These are phyloP conservation scores for Mesocentrotus franciscanus DNA, from an alignment of 53 echinoderm and acorn worm genomes.

Conservation along the genomic window DNA sequence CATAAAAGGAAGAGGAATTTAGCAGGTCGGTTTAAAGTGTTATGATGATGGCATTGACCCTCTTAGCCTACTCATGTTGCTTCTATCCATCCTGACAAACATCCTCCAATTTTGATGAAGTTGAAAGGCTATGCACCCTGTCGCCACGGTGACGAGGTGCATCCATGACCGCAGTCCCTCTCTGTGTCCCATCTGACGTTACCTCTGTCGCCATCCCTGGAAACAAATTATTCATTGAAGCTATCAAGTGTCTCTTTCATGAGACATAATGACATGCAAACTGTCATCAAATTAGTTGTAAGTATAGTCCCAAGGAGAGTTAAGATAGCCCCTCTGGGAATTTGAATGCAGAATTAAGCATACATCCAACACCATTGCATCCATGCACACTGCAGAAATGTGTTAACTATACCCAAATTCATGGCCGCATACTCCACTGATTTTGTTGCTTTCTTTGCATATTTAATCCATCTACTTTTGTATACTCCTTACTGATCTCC, in stretches of 20 bases:
- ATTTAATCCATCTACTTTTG: background rate
- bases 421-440: background rate
- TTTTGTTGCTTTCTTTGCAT: background rate
- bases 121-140: slow-evolving; percentile 46
- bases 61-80: slow-evolving; percentile 33
- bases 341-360: slow-evolving; percentile 47
- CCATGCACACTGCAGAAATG: slow-evolving; percentile 2
- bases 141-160: slow-evolving; percentile 44
- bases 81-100: slow-evolving; percentile 17
- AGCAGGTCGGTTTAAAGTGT: background rate
- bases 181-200: slow-evolving; percentile 38
- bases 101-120: slow-evolving; percentile 39
- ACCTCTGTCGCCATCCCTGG: slow-evolving; percentile 46
- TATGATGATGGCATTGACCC: slow-evolving; percentile 25
- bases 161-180: slow-evolving; percentile 42
- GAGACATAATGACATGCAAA: slow-evolving; percentile 53
- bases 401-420: slow-evolving; percentile 34
- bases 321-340: slow-evolving; percentile 26
- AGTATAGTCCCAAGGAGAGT: slow-evolving; percentile 43
- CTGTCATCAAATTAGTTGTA: slow-evolving; percentile 64
- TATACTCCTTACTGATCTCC: background rate
- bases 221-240: slow-evolving; percentile 57
- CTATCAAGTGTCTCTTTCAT: slow-evolving; percentile 49
- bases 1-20: background rate
- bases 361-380: slow-evolving; percentile 34